These are phyloP conservation scores for Hoplodrina blanda DNA, from an alignment of 2,888 invertebrate species.

Conservation along the genomic window DNA sequence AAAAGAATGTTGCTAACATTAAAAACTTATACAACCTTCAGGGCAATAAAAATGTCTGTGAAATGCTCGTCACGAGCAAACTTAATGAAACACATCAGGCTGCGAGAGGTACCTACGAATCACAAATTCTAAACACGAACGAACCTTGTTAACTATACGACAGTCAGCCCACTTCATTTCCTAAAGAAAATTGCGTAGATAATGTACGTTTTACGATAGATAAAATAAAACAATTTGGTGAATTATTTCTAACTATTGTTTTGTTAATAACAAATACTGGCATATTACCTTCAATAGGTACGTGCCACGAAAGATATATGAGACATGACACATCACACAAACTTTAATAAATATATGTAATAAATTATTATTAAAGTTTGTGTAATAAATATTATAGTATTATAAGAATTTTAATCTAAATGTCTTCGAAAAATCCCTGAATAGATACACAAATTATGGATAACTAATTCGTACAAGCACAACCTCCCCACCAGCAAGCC, in stretches of 20 bases:
- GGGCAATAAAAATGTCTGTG: constrained; percentile 47
- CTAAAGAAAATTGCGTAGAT: constrained; percentile 65
- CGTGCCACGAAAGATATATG: no score
- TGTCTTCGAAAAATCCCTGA: no score
- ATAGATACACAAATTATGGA: no score
- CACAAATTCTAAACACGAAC: constrained; percentile 68
- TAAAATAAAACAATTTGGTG: constrained; percentile 39
- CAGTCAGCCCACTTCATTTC: constrained; percentile 67
- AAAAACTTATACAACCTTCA: constrained; percentile 32
- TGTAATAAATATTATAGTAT: no score
- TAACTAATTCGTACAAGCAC: no score
- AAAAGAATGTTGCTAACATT: constrained; percentile 24
- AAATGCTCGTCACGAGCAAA: constrained; percentile 64
- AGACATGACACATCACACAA: no score
- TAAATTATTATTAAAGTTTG: no score
- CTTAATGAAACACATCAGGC: constrained; percentile 73
- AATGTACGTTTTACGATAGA: constrained; percentile 57
- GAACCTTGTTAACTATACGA: constrained; percentile 71
- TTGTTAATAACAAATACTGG: background rate
- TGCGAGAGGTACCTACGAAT: constrained; percentile 59
- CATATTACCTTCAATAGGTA: no score
- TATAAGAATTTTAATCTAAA: no score
- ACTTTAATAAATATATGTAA: no score
- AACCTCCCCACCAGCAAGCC: no score
- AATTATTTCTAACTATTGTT: background rate